These are phyloP conservation scores for Synanthedon myopaeformis DNA, from an alignment of 2,888 invertebrate species.

Conservation along the genomic window DNA sequence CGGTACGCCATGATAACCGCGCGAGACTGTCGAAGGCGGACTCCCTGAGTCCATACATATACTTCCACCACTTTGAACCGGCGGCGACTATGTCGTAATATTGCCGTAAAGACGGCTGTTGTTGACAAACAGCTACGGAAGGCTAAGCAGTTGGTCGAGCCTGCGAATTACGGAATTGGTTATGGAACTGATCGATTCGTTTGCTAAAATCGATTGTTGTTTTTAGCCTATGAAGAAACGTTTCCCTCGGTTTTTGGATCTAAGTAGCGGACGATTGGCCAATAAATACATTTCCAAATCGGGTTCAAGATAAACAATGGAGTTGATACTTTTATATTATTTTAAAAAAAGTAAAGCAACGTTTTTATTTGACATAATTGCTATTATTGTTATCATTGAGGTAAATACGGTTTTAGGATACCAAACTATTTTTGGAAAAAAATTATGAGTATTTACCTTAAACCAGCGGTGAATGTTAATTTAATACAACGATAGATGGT, in stretches of 20 bases:
- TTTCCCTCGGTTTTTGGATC: too few species aligned
- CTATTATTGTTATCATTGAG: too few species aligned
- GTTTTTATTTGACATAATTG: too few species aligned
- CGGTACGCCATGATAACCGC: slow-evolving; percentile 46
- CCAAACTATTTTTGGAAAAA: too few species aligned
- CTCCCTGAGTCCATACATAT: slow-evolving; percentile 33
- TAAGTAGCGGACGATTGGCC: neutral
- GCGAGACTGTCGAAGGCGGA: slow-evolving; percentile 40
- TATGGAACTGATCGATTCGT: slow-evolving; percentile 7
- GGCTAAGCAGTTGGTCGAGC: neutral
- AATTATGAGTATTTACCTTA: too few species aligned
- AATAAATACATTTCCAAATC: neutral
- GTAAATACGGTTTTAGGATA: too few species aligned
- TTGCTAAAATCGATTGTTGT: neutral
- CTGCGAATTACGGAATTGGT: neutral
- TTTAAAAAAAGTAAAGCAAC: too few species aligned
- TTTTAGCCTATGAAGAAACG: neutral
- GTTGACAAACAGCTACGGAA: slow-evolving; percentile 12
- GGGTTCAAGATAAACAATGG: neutral
- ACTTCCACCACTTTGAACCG: slow-evolving; percentile 49
- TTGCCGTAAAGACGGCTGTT: slow-evolving; percentile 3
- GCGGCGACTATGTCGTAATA: slow-evolving; percentile 15
- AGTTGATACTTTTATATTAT: neutral
- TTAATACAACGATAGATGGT: too few species aligned
- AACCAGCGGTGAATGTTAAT: too few species aligned